These are phyloP conservation scores for Garrulus glandarius DNA, from an alignment of 2,797 vertebrate genomes.

Conservation along the genomic window DNA sequence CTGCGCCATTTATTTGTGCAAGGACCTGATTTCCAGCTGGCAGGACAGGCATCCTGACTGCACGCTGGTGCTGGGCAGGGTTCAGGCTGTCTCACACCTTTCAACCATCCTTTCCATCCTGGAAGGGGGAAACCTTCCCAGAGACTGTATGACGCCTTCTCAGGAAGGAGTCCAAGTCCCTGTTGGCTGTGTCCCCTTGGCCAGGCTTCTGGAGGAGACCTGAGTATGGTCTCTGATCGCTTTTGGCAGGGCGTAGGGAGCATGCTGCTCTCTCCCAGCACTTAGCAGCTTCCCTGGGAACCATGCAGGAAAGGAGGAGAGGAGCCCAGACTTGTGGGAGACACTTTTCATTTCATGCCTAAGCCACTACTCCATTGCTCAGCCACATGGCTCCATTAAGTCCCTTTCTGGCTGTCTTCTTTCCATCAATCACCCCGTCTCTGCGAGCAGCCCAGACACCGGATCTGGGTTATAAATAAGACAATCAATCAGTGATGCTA, in stretches of 20 bases:
- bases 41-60: neutral
- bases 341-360: conserved; percentile 33
- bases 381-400: conserved; percentile 57
- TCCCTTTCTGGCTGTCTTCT: conserved; percentile 35
- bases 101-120: neutral
- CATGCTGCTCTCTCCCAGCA: neutral
- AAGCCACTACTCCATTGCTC: neutral
- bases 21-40: neutral
- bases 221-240: neutral
- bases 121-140: neutral
- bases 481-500: conserved; percentile 60
- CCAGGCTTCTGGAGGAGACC: neutral
- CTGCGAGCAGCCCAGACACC: conserved; percentile 6
- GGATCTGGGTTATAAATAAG: conserved; percentile 63
- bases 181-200: neutral
- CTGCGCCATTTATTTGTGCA: neutral
- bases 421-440: conserved; percentile 61
- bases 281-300: neutral
- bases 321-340: conserved; percentile 50
- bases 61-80: neutral
- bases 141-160: neutral
- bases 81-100: neutral
- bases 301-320: neutral
- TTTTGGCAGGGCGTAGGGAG: neutral
- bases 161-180: neutral